Evolutionary conservation across 2,113 vertebrate species (phyloP).

Genomic region (Hydropotes inermis): DNA sequence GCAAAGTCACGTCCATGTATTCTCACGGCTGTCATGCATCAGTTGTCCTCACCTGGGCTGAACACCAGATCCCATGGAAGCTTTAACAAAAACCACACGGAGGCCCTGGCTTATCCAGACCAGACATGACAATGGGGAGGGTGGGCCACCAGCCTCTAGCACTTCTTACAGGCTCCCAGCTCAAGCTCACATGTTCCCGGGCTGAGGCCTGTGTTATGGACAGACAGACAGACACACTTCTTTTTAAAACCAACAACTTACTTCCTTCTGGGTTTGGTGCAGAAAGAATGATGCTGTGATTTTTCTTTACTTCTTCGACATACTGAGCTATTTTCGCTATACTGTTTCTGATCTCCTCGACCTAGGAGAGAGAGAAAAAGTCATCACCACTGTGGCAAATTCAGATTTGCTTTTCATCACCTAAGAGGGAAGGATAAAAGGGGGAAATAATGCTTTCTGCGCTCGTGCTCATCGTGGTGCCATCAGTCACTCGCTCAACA

Average conservation of each 20-base stretch:
- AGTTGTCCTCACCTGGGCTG: fast-evolving
- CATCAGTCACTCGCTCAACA: too few species aligned
- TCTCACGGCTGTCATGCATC: fast-evolving
- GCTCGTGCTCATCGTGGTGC: too few species aligned
- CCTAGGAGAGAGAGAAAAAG: slow-evolving; percentile 78
- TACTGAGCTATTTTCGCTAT: slow-evolving; percentile 88
- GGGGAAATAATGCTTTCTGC: too few species aligned
- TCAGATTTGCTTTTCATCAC: not conserved
- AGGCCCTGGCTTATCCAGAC: fast-evolving
- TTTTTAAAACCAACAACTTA: slow-evolving; percentile 75
- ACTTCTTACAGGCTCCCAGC: fast-evolving
- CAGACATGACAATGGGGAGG: fast-evolving
- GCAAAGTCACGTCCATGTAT: fast-evolving
- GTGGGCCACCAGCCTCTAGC: not conserved
- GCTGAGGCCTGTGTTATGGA: not conserved
- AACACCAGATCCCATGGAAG: fast-evolving
- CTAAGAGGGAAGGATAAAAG: not conserved
- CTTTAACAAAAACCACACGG: fast-evolving
- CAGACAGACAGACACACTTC: not conserved
- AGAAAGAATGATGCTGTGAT: slow-evolving; percentile 94
- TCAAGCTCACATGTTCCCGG: fast-evolving
- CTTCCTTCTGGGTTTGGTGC: slow-evolving; percentile 94
- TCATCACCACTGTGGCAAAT: not conserved
- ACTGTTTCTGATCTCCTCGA: slow-evolving; percentile 90
- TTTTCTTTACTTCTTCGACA: slow-evolving; percentile 93